Evolutionary conservation across 2,888 invertebrate species (phyloP), one percentile per base, ranked within the genome.

Genomic region (Drosophila incognita): DNA sequence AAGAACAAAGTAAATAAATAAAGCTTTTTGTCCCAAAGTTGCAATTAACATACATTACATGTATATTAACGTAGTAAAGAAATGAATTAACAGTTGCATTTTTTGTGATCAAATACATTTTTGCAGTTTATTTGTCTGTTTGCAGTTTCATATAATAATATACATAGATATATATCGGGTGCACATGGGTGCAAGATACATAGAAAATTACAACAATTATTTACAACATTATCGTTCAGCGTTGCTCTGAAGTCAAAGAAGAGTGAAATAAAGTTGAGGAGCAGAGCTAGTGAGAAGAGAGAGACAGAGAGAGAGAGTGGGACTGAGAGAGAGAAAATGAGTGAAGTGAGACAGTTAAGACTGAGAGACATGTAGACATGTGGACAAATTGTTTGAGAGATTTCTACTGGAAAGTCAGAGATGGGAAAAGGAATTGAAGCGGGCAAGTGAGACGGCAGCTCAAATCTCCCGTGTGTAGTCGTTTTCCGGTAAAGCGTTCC

Each of bases 91-190:
- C 13, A 11, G n/a, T 29, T n/a, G 24, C 46, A 18, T 2, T n/a
- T 4, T 74, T 72, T 78, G 76, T 82, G 79, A 90, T 90, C 91
- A 90, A 91, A 91, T 91, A 91, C 83, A 76, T 90, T 91, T 90
- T 90, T 83, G 87, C 91, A 90, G 90, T 90, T 90, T 90, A 90
- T 90, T 90, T 91, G 81, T 91, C 91, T 90, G 90, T 85, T 91
- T 90, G 91, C 91, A 89, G 83, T 90, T 91, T 82, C 80, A 76
- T 86, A 88, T 82, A 86, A 79, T 79, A 56, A 56, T 56, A 56
- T 29, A 81, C 78, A 76, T 71, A 74, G 69, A 83, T 69, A 79
- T 53, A 77, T 81, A 78, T 81, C 79, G 74, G 54, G 53, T 71
- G 48, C 53, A 54, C n/a, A 13, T 18, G 53, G 62, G 46, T 56